These are phyloP conservation scores for Galleria mellonella DNA, from an alignment of 1,140 invertebrate species.

Conservation along the genomic window DNA sequence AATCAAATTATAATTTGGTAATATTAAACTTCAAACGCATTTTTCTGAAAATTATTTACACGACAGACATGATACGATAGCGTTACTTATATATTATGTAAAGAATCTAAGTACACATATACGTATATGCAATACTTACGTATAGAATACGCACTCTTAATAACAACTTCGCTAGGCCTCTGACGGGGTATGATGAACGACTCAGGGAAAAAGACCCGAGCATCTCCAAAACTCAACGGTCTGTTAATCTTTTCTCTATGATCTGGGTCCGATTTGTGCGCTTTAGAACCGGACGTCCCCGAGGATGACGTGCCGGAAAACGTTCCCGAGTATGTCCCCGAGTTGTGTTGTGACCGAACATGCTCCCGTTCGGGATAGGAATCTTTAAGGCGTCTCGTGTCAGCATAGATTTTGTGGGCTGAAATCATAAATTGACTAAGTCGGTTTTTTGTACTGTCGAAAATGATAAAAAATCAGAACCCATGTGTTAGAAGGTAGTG, in stretches of 20 bases:
- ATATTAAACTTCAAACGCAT: too few relatives aligned
- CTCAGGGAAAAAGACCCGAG: constrained; percentile 66
- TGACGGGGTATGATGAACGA: constrained; percentile 62
- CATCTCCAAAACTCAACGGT: constrained; percentile 54
- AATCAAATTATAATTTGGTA: too few relatives aligned
- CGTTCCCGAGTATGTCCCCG: constrained; percentile 41
- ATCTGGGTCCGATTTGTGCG: constrained; percentile 47
- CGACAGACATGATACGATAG: too few relatives aligned
- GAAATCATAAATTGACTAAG: constrained; percentile 12
- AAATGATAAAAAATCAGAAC: too few relatives aligned
- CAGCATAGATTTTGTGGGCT: constrained; percentile 59
- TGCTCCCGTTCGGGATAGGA: constrained; percentile 38
- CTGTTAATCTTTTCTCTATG: constrained; percentile 24
- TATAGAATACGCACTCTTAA: constrained; percentile 53
- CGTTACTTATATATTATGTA: too few relatives aligned
- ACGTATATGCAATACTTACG: too few relatives aligned
- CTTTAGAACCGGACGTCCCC: constrained; percentile 64
- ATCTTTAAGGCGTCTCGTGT: constrained; percentile 45
- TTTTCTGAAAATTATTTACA: too few relatives aligned
- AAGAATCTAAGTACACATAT: too few relatives aligned
- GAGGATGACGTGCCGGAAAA: constrained; percentile 69
- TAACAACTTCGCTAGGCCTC: constrained; percentile 42
- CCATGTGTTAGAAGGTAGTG: too few relatives aligned
- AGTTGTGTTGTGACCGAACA: constrained; percentile 38
- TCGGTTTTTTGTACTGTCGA: not conserved